Conservation (phyloP, 1,140 invertebrate species). For the Panagrolaimus sp. region DNA sequence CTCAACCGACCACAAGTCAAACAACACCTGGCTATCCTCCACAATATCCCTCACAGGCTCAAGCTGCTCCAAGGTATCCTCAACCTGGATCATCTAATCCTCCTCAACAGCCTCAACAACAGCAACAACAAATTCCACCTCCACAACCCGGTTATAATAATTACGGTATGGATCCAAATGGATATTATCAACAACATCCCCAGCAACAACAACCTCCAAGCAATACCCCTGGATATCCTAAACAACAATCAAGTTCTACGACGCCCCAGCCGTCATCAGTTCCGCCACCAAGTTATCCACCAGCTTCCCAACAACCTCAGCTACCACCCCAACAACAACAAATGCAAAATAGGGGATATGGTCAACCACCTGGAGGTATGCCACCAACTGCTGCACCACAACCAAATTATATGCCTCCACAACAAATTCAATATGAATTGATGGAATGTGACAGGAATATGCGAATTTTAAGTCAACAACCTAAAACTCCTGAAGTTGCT, state of each 20-base stretch:
- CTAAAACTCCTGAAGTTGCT: slow-evolving; percentile 21
- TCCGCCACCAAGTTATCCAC: slow-evolving; percentile 11
- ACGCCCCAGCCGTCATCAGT: slow-evolving; percentile 12
- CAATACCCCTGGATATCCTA: not conserved
- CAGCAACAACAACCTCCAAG: not conserved
- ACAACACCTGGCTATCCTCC: no score
- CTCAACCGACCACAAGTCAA: no score
- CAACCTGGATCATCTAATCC: not conserved
- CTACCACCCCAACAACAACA: slow-evolving; percentile 17
- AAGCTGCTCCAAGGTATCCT: slow-evolving; percentile 18
- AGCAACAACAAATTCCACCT: not conserved
- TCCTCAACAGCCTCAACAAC: not conserved
- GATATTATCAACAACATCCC: not conserved
- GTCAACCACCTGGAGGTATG: slow-evolving; percentile 26
- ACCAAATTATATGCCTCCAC: slow-evolving; percentile 16
- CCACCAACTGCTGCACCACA: slow-evolving; percentile 2
- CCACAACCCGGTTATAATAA: not conserved
- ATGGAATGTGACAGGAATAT: slow-evolving; percentile 15
- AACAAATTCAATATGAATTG: slow-evolving; percentile 27
- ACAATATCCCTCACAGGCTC: no score
- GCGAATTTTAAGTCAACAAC: not conserved
- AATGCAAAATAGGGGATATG: slow-evolving; percentile 10
- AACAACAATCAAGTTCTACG: slow-evolving; percentile 4
- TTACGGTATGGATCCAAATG: not conserved
- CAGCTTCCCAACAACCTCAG: not conserved